Percentiles rank a stretch among this genome's conserved stretches.
Evolutionary conservation across 2,888 invertebrate species (phyloP).

Genomic region (Steinernema hermaphroditum): DNA sequence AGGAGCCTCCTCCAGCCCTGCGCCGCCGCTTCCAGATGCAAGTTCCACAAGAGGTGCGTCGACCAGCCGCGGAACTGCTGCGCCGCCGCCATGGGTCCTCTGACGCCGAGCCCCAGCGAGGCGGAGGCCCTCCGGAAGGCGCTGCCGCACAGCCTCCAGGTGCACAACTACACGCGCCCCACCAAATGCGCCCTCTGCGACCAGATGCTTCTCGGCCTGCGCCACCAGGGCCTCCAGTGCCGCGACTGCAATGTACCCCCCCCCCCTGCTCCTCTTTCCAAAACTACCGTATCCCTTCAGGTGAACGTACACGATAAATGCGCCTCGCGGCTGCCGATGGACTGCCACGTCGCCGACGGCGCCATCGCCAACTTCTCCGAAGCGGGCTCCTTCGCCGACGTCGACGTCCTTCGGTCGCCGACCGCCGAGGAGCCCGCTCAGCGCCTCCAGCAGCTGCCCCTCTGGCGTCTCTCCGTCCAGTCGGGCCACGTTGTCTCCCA

Average conservation of each 20-base stretch:
- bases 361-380: conserved; percentile 45
- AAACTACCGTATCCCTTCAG: conserved; percentile 40
- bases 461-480: conserved; percentile 48
- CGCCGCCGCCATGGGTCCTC: conserved; percentile 7
- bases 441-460: conserved; percentile 50
- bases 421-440: neutral
- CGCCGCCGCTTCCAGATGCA: conserved; percentile 47
- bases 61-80: conserved; percentile 64
- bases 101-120: neutral
- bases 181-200: conserved; percentile 66
- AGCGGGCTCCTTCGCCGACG: conserved; percentile 36
- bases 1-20: neutral
- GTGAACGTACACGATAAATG: conserved; percentile 66
- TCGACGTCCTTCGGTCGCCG: neutral
- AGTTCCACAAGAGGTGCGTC: conserved; percentile 65
- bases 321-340: conserved; percentile 53
- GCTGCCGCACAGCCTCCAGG: conserved; percentile 64
- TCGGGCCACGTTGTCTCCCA: conserved; percentile 46
- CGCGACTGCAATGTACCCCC: conserved; percentile 62
- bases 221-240: conserved; percentile 66
- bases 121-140: conserved; percentile 33
- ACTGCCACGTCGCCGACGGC: conserved; percentile 60
- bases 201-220: conserved; percentile 64
- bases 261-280: neutral
- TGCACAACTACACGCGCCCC: conserved; percentile 66